phyloP scores from a whole-genome alignment of 2,113 vertebrate species.

The Erinaceus europaeus region DNA sequence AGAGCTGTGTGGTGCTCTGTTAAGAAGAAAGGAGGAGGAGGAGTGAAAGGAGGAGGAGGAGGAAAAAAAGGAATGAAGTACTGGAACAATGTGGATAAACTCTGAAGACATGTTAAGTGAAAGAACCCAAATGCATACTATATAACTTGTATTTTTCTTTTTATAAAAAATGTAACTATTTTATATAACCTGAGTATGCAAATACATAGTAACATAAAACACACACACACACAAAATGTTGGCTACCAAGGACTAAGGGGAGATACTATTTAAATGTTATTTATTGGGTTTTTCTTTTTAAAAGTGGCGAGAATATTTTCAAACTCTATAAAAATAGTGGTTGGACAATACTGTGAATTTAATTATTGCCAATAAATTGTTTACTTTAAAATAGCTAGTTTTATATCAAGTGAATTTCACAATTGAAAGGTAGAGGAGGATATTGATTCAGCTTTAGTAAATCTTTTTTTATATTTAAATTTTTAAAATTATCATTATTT shows the following conservation, averaged over 20 bases:
- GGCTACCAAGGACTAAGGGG: neutral
- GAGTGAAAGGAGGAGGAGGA: too few species aligned
- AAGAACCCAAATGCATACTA: neutral
- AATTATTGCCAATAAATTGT: neutral
- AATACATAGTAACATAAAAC: neutral
- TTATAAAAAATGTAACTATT: too few species aligned
- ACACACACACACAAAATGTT: too few species aligned
- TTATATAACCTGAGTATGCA: too few species aligned
- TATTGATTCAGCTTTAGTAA: neutral
- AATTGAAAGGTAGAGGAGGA: neutral
- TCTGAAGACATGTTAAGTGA: conserved; percentile 20
- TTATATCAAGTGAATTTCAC: conserved; percentile 22
- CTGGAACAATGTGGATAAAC: neutral
- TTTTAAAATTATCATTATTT: too few species aligned
- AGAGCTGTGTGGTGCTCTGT: too few species aligned
- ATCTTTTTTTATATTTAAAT: neutral
- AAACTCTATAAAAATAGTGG: neutral
- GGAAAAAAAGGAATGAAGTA: neutral
- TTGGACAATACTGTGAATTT: neutral
- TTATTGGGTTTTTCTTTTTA: neutral
- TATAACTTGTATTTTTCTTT: neutral
- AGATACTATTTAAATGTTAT: neutral
- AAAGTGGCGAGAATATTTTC: neutral
- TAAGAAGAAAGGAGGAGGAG: too few species aligned
- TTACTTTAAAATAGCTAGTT: conserved; percentile 1